Percentiles rank a stretch among this genome's conserved stretches.
These are phyloP conservation scores for Holothuria glaberrima DNA, from an alignment of 35 echinoderm and acorn worm species.

Conservation along the genomic window DNA sequence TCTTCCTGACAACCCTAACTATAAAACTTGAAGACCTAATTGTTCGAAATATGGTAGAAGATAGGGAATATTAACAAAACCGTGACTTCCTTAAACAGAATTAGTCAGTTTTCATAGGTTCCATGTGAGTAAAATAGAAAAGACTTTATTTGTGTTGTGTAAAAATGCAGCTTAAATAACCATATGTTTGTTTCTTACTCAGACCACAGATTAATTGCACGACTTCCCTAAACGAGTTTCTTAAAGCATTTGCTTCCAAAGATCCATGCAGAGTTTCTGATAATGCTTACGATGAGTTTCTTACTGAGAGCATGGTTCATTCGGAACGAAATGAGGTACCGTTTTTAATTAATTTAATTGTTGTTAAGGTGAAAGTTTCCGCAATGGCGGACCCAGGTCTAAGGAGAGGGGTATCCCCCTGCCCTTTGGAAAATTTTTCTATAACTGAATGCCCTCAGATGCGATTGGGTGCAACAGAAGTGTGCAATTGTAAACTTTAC, in stretches of 20 bases:
- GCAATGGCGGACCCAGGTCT: neutral
- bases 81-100: too few relatives aligned
- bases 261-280: constrained; percentile 1
- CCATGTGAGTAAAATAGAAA: too few relatives aligned
- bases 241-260: neutral
- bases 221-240: neutral
- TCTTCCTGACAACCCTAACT: too few relatives aligned
- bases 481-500: neutral
- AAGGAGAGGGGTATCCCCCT: too few relatives aligned
- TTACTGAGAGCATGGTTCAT: neutral
- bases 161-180: neutral
- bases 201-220: constrained; percentile 15
- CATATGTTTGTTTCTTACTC: neutral
- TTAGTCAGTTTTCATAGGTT: too few relatives aligned
- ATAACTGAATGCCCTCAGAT: too few relatives aligned
- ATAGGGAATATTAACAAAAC: too few relatives aligned
- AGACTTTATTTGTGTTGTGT: neutral
- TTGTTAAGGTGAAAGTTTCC: neutral
- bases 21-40: too few relatives aligned
- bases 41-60: too few relatives aligned
- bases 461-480: neutral
- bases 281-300: constrained; percentile 37
- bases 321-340: constrained; percentile 24
- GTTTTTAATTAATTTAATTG: neutral
- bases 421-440: too few relatives aligned